Evolutionary conservation across 2,113 vertebrate genomes (phyloP).

Genomic region (Lethenteron reissneri): DNA sequence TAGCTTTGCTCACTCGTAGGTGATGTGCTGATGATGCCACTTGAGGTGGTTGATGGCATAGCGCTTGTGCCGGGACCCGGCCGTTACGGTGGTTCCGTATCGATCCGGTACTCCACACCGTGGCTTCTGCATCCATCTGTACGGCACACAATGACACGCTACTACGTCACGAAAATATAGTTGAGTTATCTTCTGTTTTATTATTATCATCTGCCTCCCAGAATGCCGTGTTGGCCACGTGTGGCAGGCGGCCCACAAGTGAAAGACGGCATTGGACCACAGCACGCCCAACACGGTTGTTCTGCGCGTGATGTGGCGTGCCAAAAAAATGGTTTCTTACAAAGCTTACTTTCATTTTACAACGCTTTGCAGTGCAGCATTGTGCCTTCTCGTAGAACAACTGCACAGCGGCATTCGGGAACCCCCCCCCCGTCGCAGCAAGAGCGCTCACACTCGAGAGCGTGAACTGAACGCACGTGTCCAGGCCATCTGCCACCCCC

Average conservation of each 20-base stretch:
- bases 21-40: slow-evolving; percentile 50
- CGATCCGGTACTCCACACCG: slow-evolving; percentile 70
- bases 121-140: slow-evolving; percentile 70
- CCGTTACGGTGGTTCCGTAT: slow-evolving; percentile 25
- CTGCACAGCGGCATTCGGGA: too few relatives aligned
- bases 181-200: too few relatives aligned
- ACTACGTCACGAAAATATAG: not conserved
- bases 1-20: slow-evolving; percentile 42
- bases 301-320: not conserved
- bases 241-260: not conserved
- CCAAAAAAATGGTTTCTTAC: too few relatives aligned
- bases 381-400: too few relatives aligned
- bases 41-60: slow-evolving; percentile 52
- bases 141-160: not conserved
- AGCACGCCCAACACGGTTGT: not conserved
- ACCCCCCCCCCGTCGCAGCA: too few relatives aligned
- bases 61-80: slow-evolving; percentile 37
- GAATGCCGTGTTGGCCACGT: too few relatives aligned
- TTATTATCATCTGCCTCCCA: too few relatives aligned
- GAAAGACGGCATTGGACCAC: not conserved
- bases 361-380: too few relatives aligned
- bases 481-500: too few relatives aligned
- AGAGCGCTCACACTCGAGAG: too few relatives aligned
- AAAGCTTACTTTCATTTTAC: too few relatives aligned
- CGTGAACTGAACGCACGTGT: too few relatives aligned